Conservation (phyloP, 2,888 invertebrate genomes). For the Pachydiplax longipennis region DNA sequence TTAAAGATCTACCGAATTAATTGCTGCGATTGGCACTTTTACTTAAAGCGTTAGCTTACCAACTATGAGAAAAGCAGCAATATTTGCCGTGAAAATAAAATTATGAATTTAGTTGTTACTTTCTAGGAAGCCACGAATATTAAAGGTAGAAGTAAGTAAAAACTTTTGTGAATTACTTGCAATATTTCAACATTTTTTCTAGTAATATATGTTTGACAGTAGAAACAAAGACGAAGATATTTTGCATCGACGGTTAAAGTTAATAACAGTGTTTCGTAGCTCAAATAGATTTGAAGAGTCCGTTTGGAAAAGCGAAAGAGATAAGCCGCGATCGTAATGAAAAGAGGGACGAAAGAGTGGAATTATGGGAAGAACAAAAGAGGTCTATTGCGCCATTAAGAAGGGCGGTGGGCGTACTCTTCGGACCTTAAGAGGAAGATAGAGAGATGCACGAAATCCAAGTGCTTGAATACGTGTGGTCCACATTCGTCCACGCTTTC, state of each 20-base stretch:
- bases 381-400: background rate
- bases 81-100: no score
- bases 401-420: background rate
- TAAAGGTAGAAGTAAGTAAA: no score
- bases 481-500: background rate
- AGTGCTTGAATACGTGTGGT: background rate
- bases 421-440: background rate
- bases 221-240: background rate
- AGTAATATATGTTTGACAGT: no score
- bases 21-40: no score
- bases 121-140: no score
- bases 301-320: background rate
- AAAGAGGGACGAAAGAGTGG: background rate
- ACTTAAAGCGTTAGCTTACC: no score
- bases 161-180: no score
- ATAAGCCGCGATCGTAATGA: background rate
- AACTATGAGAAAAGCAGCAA: no score
- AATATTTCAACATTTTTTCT: no score
- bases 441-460: background rate
- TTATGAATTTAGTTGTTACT: no score
- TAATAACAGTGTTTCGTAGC: background rate
- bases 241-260: background rate
- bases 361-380: background rate
- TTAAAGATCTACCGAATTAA: no score
- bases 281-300: background rate